These are phyloP conservation scores for Papilio dardanus DNA, from an alignment of 1,140 invertebrate genomes.

Conservation along the genomic window DNA sequence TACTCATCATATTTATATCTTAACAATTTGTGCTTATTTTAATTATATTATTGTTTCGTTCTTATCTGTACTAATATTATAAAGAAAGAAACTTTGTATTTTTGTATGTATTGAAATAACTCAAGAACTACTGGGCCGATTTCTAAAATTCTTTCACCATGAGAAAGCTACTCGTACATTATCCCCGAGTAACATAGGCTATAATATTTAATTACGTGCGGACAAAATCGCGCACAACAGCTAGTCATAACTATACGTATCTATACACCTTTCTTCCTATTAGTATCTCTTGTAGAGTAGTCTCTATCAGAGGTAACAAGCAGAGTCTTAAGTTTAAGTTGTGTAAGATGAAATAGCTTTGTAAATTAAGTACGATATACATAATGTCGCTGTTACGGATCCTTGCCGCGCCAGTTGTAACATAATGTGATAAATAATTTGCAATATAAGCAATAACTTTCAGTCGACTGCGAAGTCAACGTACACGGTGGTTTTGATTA, in stretches of 20 bases:
- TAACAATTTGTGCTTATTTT: not conserved
- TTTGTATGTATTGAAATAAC: too few species aligned
- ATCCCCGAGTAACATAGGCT: too few species aligned
- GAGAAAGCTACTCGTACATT: too few species aligned
- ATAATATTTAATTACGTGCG: too few species aligned
- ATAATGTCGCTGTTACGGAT: not conserved
- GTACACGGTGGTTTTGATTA: not conserved
- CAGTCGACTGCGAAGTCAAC: not conserved
- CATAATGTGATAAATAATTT: not conserved
- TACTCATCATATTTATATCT: constrained; percentile 15
- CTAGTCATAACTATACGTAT: too few species aligned
- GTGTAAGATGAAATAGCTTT: not conserved
- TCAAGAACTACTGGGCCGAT: too few species aligned
- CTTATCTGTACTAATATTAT: too few species aligned
- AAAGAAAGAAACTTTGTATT: too few species aligned
- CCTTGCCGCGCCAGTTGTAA: not conserved
- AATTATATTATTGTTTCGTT: not conserved
- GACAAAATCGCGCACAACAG: too few species aligned
- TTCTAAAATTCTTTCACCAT: too few species aligned
- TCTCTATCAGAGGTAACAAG: not conserved
- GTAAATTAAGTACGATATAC: too few species aligned
- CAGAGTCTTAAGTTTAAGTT: not conserved
- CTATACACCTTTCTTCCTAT: not conserved
- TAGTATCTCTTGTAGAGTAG: not conserved
- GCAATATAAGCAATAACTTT: not conserved